Conservation (phyloP, 2,113 vertebrate species). For the Hystrix cristata region DNA sequence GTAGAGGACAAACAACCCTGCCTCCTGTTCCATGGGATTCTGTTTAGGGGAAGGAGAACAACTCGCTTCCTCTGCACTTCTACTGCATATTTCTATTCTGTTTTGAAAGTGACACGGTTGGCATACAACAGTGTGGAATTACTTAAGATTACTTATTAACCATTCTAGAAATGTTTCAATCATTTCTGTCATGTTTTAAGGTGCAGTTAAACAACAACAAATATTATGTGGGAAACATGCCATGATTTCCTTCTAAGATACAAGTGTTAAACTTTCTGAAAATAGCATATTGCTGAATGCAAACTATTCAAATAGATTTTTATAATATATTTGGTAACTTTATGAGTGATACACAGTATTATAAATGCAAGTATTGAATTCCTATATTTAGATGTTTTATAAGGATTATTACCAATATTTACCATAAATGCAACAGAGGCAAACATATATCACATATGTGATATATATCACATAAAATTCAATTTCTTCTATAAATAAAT, state of each 20-base stretch:
- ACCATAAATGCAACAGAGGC: not conserved
- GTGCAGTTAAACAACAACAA: constrained; percentile 39
- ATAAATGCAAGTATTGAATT: not conserved
- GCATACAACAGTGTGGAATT: not conserved
- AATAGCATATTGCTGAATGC: not conserved
- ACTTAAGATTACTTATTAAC: constrained; percentile 11
- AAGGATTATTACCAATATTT: not conserved
- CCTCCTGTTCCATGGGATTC: not conserved
- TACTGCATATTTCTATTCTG: not conserved
- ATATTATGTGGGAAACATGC: not conserved
- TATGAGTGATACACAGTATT: not conserved
- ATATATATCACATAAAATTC: not conserved
- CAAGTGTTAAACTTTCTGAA: constrained; percentile 5
- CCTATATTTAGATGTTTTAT: not conserved
- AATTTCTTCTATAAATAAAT: not conserved
- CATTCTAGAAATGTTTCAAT: not conserved
- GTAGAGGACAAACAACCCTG: not conserved
- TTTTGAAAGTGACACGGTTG: not conserved
- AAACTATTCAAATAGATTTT: not conserved
- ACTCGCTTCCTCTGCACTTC: not conserved
- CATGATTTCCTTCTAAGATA: not conserved
- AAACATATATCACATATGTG: not conserved
- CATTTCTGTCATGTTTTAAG: constrained; percentile 46
- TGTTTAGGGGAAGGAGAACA: not conserved
- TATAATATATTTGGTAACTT: not conserved